Percentiles rank a stretch among this genome's conserved stretches.
These are phyloP conservation scores for Furnarius figulus DNA, from an alignment of 2,113 vertebrate genomes.

Conservation along the genomic window DNA sequence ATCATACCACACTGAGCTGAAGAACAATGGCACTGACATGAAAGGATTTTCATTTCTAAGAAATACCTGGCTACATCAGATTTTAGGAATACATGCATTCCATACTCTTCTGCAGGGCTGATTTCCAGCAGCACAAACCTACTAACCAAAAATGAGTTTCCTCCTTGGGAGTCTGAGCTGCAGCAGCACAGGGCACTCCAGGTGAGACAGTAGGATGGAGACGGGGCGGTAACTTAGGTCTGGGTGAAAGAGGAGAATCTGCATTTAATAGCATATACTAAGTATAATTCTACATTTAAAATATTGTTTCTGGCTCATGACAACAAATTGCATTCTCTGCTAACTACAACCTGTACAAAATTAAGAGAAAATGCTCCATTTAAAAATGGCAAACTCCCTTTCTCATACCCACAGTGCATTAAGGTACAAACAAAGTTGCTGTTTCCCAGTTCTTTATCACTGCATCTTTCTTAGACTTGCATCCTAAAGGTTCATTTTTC, in stretches of 20 bases:
- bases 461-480: background rate
- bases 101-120: background rate
- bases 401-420: background rate
- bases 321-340: background rate
- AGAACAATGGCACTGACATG: background rate
- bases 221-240: background rate
- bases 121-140: background rate
- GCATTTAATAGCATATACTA: background rate
- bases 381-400: background rate
- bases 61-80: background rate
- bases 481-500: slow-evolving; percentile 19
- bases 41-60: slow-evolving; percentile 20
- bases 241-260: background rate
- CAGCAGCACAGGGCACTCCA: background rate
- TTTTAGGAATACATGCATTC: background rate
- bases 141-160: background rate
- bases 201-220: background rate
- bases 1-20: background rate
- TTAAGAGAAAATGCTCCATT: background rate
- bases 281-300: background rate
- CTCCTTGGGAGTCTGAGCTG: background rate
- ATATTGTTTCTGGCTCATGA: background rate
- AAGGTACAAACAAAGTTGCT: background rate
- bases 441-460: background rate
- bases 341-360: background rate